These are phyloP conservation scores for Chymomyza amoena DNA, from an alignment of 2,888 invertebrate species.

Conservation along the genomic window DNA sequence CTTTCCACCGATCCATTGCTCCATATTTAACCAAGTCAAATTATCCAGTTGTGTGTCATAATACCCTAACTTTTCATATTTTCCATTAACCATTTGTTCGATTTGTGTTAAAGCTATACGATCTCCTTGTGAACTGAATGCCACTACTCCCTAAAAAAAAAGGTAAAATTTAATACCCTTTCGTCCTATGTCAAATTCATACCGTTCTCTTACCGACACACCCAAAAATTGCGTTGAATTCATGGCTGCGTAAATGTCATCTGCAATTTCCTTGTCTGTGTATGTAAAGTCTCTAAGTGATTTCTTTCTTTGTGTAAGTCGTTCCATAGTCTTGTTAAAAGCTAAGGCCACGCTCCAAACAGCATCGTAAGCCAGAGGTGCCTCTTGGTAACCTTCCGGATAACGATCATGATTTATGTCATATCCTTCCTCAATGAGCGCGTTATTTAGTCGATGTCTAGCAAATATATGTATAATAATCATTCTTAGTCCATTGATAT, in stretches of 20 bases:
- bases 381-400: slow-evolving; percentile 98
- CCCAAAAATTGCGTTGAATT: slow-evolving; percentile 99
- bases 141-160: slow-evolving; percentile 91
- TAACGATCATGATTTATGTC: slow-evolving; percentile 92
- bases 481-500: not conserved
- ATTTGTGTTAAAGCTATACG: slow-evolving; percentile 98
- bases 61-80: slow-evolving; percentile 95
- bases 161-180: not conserved
- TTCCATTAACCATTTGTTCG: slow-evolving; percentile 97
- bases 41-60: slow-evolving; percentile 98
- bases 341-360: slow-evolving; percentile 99
- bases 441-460: slow-evolving; percentile 89
- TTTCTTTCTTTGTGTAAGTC: slow-evolving; percentile 86
- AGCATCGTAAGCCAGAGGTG: slow-evolving; percentile 98
- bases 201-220: slow-evolving; percentile 89
- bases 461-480: not conserved
- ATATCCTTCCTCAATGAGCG: slow-evolving; percentile 88
- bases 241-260: slow-evolving; percentile 97
- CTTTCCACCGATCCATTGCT: slow-evolving; percentile 91
- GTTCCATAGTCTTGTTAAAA: slow-evolving; percentile 97
- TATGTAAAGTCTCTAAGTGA: slow-evolving; percentile 97
- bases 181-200: not conserved
- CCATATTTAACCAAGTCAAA: slow-evolving; percentile 94
- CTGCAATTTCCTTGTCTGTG: slow-evolving; percentile 95
- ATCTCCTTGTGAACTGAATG: slow-evolving; percentile 99